Base-by-base conservation (phyloP, 1,140 invertebrate genomes). In the Zaprionus taronus region DNA sequence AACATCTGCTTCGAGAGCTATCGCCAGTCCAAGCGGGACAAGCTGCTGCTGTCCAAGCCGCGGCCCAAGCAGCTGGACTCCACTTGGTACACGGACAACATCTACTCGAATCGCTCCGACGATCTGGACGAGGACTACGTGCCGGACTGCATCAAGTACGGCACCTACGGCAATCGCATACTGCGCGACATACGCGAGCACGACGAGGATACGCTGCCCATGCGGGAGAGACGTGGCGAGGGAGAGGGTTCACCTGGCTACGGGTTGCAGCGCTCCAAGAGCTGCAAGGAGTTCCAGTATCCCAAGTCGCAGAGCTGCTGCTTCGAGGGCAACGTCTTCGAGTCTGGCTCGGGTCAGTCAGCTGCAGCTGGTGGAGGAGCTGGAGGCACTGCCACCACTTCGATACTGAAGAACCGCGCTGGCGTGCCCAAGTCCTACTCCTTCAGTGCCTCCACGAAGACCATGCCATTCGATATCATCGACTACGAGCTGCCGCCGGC, bases 21-120 rank as follows among this genome's bases (percentile, higher is more conserved):
- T 66, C 90, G 91, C 61, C 92, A 92, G 77, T 91, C 92, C 34
- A 92, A 92, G 63, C 64, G 93, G 92, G 80, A 94, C 92, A 89
- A 94, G 92, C 61, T 95, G 93, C 83, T 93, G 93, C 79, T 94
- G 92, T 72, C 85, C 91, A 79, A 94, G 93, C 77, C 94, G 12
- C 92, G 93, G 57, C 94, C 93, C 67, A 86, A 83, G 79, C 83
- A 91, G 70, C 72, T 92, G 5, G 82, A 91, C 51, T 79, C 92
- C 61, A 86, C 83, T 53, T 93, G 92, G 93, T 93, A 92, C 64
- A 93, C 92, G 58, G 94, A 94, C 61, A 94, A 94, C 76, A 94
- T 94, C 12, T 93, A 93, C 85, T 92, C 93, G n/a, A 93, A 93
- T 63, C 77, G 93, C 70, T 92, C 92, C 31, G 79, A 93, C 58